phyloP scores from a whole-genome alignment of 2,797 vertebrate genomes.

The Sebastes trivittatus region DNA sequence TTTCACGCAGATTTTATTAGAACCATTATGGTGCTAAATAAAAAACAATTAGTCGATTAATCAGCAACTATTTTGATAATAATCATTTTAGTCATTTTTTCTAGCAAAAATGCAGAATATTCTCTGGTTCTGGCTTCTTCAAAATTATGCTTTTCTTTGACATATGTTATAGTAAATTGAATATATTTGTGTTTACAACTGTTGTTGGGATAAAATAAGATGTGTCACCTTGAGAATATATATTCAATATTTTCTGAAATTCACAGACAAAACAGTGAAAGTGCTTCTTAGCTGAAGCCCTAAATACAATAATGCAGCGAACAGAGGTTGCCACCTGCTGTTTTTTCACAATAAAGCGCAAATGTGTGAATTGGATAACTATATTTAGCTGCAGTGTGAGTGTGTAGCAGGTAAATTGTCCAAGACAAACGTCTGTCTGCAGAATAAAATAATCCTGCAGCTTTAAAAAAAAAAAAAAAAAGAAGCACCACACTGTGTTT shows the following conservation, averaged over 20 bases:
- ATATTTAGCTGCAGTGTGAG: conserved; percentile 15
- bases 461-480: background rate
- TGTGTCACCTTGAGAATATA: background rate
- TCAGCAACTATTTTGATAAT: too few relatives aligned
- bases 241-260: background rate
- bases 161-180: background rate
- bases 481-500: background rate
- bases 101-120: background rate
- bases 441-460: background rate
- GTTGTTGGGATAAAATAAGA: background rate
- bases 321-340: background rate
- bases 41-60: background rate
- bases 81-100: background rate
- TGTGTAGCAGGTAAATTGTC: background rate
- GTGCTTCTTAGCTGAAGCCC: background rate
- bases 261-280: background rate
- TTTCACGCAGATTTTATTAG: background rate
- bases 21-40: too few relatives aligned
- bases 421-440: background rate
- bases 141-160: background rate
- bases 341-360: background rate
- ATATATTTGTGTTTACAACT: background rate
- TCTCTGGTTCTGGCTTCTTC: background rate
- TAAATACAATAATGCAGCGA: background rate
- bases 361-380: background rate